phyloP scores from a whole-genome alignment of 2,113 vertebrate genomes.

The Pelobates fuscus region DNA sequence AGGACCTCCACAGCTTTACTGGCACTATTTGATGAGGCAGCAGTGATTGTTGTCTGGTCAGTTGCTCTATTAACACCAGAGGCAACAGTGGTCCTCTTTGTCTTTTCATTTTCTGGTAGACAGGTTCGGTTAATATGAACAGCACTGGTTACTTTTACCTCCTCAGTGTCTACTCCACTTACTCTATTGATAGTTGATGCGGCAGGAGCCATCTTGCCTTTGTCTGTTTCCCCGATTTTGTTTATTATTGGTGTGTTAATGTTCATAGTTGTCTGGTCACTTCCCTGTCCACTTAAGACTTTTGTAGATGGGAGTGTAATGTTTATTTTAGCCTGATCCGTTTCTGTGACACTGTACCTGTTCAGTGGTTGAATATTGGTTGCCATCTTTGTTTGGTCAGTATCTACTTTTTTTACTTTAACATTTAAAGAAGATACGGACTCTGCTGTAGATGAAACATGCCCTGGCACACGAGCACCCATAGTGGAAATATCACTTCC shows the following conservation, averaged over 20 bases:
- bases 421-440: slow-evolving; percentile 6
- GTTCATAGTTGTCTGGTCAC: not conserved
- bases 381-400: slow-evolving; percentile 3
- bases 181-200: not conserved
- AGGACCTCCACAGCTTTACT: not conserved
- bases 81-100: not conserved
- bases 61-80: not conserved
- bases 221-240: not conserved
- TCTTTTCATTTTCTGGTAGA: not conserved
- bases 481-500: not conserved
- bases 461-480: not conserved
- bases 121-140: not conserved
- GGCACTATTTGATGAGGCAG: slow-evolving; percentile 13
- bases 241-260: not conserved
- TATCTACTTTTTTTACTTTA: slow-evolving; percentile 21
- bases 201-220: not conserved
- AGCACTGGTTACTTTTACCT: not conserved
- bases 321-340: not conserved
- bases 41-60: slow-evolving; percentile 5
- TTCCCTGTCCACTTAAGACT: not conserved
- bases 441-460: not conserved
- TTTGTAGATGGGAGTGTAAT: not conserved
- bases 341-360: not conserved
- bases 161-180: not conserved
- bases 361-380: not conserved